Evolutionary conservation across 2,797 vertebrate species (phyloP).

Genomic region (Gymnopithys bicolor): DNA sequence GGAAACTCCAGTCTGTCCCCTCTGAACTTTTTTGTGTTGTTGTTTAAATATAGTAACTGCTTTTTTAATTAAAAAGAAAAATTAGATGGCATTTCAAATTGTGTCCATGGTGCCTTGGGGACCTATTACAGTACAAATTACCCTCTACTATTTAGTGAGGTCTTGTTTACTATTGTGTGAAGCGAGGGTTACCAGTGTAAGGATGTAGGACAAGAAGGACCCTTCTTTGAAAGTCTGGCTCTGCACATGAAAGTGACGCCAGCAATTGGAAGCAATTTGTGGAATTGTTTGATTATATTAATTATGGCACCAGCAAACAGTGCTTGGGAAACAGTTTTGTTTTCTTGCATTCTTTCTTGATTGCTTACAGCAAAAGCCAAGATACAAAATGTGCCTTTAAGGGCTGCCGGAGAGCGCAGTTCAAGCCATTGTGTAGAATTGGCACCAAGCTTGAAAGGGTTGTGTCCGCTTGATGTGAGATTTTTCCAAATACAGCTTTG

Average conservation of each 20-base stretch:
- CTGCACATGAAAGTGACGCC: constrained; percentile 82
- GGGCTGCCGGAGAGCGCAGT: constrained; percentile 48
- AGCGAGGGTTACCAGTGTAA: constrained; percentile 59
- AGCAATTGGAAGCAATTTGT: constrained; percentile 84
- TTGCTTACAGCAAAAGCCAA: constrained; percentile 78
- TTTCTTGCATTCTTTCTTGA: constrained; percentile 84
- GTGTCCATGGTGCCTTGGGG: constrained; percentile 72
- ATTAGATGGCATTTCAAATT: constrained; percentile 72
- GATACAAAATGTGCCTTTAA: constrained; percentile 76
- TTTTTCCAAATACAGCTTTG: constrained; percentile 41
- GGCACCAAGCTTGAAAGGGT: constrained; percentile 70
- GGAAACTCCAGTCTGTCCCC: constrained; percentile 60
- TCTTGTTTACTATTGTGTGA: constrained; percentile 74
- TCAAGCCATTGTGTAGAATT: constrained; percentile 74
- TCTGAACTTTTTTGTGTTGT: constrained; percentile 60
- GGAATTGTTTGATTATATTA: constrained; percentile 82
- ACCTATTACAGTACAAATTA: constrained; percentile 76
- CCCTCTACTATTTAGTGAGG: constrained; percentile 67
- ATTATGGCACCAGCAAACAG: constrained; percentile 78
- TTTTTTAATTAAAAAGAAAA: constrained; percentile 70
- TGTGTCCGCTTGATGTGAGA: constrained; percentile 71
- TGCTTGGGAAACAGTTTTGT: constrained; percentile 81
- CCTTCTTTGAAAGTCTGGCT: constrained; percentile 76
- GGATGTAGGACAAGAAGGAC: constrained; percentile 66
- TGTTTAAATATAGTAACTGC: constrained; percentile 72